Base-by-base conservation (phyloP, 1,140 invertebrate species). In the Psix sp. region DNA sequence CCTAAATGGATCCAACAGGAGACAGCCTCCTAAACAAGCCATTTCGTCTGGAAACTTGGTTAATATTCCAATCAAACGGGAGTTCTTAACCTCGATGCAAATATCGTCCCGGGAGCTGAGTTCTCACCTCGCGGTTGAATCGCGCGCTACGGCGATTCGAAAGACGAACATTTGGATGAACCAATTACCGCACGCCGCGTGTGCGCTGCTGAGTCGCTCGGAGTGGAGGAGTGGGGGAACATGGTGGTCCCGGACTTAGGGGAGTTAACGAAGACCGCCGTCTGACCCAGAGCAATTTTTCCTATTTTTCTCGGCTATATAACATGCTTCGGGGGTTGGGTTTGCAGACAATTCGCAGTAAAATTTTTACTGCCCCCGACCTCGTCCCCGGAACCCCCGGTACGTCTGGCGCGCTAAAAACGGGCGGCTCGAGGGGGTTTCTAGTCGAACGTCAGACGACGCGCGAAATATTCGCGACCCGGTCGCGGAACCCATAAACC, bases 271-370 rank as follows among this genome's bases (percentile, higher is more conserved):
- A 24, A 9, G 51, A 42, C 20, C 29, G n/a, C 31, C 16, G 15
- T 75, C 76, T 82, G 82, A 86, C 82, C 85, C 83, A 83, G 83
- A 86, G 84, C 77, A 76, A 74, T 84, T 85, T 84, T 84, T 81
- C 79, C 79, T 79, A 84, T 84, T 83, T 83, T 83, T 80, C 78
- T 13, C 76, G 75, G 73, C 78, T 75, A 79, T 83, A 84, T 84
- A 84, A 83, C 56, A 73, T 60, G 73, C 71, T 59, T 75, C 39
- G 76, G 74, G 78, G 65, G 80, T 77, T 74, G 78, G 76, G 81
- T 84, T 80, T 81, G 84, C 84, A 86, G 85, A 87, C 85, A 86
- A 87, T 86, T 86, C 83, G 84, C 84, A 87, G 84, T 87, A 86
- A 87, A 86, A 87, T 86, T 87, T 87, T 87, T 87, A 87, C 84